Evolutionary conservation across 2,888 invertebrate species (phyloP), one percentile per base, ranked within the genome.

Genomic region (Camptogramma bilineatum): DNA sequence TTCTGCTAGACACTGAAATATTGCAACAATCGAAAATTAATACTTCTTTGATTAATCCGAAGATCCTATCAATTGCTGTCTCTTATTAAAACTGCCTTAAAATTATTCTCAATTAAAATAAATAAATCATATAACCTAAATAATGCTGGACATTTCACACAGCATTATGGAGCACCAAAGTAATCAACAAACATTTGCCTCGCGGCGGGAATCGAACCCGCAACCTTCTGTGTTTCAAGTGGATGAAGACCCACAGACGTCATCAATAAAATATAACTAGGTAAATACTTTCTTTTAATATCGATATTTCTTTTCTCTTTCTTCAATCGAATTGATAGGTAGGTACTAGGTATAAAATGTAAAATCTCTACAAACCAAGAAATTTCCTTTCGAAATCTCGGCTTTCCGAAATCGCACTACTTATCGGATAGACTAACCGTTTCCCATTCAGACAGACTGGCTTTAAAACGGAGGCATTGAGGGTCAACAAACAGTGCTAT

Each of bases 401-500:
- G 16, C 46, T 60, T 47, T 24, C 19, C 39, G 10, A 52, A 52
- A 60, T 54, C 55, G 24, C 17, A 2, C 47, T 42, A 17, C 24
- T 58, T 62, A 47, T 31, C 53, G 51, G 55, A 55, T 59, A 39
- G 59, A 53, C 39, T 57, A 57, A 65, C 52, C 51, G 52, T 66
- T 47, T 65, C 34, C 54, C 52, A 59, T 34, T 52, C 52, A 62
- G 62, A 68, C 56, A 60, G 60, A 56, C 52, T 16, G 61, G 66
- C 66, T 74, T 77, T 75, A 74, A 79, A 76, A 75, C 55, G 56
- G 54, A 57, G 62, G 68, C 79, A 77, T 80, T 70, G 78, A 85
- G 83, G 82, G 81, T 83, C 78, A 82, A 77, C 81, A 86, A 86
- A 86, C 87, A 86, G 76, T 80, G 82, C 79, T 86, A 88, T 87